phyloP scores from a whole-genome alignment of 64 coral and sea anemone genomes.

The Porites lutea region DNA sequence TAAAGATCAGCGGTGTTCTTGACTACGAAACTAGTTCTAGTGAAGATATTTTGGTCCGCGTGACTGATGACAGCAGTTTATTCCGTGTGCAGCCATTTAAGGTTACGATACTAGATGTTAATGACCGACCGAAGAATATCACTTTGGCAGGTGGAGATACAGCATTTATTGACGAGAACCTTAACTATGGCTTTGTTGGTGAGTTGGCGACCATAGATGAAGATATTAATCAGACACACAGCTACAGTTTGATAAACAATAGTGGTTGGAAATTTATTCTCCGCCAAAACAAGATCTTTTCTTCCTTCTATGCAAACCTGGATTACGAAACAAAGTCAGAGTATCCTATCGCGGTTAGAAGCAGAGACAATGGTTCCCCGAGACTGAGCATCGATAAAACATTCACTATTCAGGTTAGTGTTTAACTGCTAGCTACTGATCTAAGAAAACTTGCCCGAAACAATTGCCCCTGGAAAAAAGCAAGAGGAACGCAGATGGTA shows the following conservation, averaged over 20 bases:
- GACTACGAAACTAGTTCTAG: slow-evolving; percentile 63
- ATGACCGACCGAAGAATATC: slow-evolving; percentile 82
- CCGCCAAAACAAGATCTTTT: slow-evolving; percentile 38
- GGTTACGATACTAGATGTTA: slow-evolving; percentile 72
- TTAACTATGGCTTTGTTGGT: slow-evolving; percentile 65
- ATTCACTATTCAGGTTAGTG: slow-evolving; percentile 56
- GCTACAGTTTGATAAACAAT: slow-evolving; percentile 42
- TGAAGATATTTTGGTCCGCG: slow-evolving; percentile 60
- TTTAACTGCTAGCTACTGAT: too few species aligned
- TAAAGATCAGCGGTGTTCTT: slow-evolving; percentile 58
- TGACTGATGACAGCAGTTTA: slow-evolving; percentile 64
- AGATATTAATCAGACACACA: slow-evolving; percentile 74
- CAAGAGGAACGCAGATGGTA: too few species aligned
- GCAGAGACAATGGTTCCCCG: slow-evolving; percentile 48
- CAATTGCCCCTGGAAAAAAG: too few species aligned
- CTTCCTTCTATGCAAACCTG: slow-evolving; percentile 44
- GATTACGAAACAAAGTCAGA: slow-evolving; percentile 49
- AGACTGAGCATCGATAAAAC: slow-evolving; percentile 42
- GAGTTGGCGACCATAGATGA: slow-evolving; percentile 73
- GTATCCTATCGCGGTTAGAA: slow-evolving; percentile 25
- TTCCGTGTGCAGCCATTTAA: slow-evolving; percentile 51
- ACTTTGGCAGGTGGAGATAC: slow-evolving; percentile 60
- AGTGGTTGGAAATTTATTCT: slow-evolving; percentile 62
- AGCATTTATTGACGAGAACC: slow-evolving; percentile 75
- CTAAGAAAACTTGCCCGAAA: too few species aligned